Conservation (phyloP, 1,140 invertebrate species). For the Spodoptera frugiperda region DNA sequence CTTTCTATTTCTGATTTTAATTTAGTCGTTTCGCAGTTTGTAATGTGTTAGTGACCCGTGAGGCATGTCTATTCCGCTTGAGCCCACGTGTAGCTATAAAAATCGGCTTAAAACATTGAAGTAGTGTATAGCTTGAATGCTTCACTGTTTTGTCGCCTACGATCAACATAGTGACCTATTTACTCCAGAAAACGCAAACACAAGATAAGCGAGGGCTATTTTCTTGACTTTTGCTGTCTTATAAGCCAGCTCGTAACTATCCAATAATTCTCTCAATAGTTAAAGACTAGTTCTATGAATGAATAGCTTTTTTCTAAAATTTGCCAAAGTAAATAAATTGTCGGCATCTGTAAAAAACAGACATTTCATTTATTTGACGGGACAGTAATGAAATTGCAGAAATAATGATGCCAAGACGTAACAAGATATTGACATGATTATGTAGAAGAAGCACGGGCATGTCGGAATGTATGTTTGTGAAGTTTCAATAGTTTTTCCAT, state of each 20-base stretch:
- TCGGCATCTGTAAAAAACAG: no score
- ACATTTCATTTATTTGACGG: no score
- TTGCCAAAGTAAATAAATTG: no score
- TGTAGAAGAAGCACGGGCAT: no score
- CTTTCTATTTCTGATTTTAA: no score
- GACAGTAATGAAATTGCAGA: no score
- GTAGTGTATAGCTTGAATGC: conserved; percentile 15
- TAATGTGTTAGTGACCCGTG: conserved; percentile 13
- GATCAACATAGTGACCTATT: conserved; percentile 43
- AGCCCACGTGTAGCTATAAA: conserved; percentile 44
- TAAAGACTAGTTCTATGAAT: no score
- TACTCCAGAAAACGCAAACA: not conserved
- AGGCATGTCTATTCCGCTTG: conserved; percentile 25
- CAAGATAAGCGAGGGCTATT: not conserved
- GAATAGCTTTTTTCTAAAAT: no score
- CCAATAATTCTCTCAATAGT: no score
- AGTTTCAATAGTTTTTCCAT: not conserved
- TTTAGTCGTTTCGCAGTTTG: not conserved
- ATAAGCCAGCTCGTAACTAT: no score
- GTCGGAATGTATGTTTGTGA: not conserved
- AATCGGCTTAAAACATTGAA: conserved; percentile 42
- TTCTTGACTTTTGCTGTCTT: not conserved
- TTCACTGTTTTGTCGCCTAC: conserved; percentile 27
- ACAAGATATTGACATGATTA: no score
- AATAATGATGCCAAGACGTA: no score